Conservation (phyloP, 2,888 invertebrate genomes). For the Galerucella calmariensis region DNA sequence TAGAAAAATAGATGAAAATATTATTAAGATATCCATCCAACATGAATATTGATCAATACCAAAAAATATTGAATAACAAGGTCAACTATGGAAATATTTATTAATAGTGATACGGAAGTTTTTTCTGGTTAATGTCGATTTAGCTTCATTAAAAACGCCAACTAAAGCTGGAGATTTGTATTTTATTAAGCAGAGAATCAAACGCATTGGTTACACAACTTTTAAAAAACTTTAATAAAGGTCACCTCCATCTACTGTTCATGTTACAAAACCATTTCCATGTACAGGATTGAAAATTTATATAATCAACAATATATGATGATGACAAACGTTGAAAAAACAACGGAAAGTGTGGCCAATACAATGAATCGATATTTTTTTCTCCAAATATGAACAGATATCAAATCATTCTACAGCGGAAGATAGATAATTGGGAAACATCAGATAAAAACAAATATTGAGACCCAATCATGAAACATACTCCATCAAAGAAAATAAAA, state of each 20-base stretch:
- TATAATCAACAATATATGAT: too few relatives aligned
- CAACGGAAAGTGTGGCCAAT: too few relatives aligned
- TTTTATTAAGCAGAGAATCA: neutral
- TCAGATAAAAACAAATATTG: too few relatives aligned
- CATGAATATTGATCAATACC: neutral
- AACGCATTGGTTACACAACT: neutral
- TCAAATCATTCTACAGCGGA: too few relatives aligned
- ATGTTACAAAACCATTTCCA: too few relatives aligned
- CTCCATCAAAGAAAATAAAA: too few relatives aligned
- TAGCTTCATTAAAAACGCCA: neutral
- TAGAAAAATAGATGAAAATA: constrained; percentile 51
- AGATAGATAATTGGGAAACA: too few relatives aligned
- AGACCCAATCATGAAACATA: too few relatives aligned
- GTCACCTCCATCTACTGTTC: neutral
- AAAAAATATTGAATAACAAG: neutral
- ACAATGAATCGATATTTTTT: too few relatives aligned
- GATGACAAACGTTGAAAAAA: too few relatives aligned
- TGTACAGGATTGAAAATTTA: too few relatives aligned
- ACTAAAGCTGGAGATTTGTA: neutral
- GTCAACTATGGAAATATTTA: neutral
- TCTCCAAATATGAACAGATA: too few relatives aligned
- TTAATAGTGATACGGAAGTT: neutral
- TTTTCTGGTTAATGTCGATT: neutral
- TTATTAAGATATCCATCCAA: neutral
- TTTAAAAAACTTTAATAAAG: neutral